Evolutionary conservation across 2,797 vertebrate species (phyloP).

Genomic region (Erithacus rubecula): DNA sequence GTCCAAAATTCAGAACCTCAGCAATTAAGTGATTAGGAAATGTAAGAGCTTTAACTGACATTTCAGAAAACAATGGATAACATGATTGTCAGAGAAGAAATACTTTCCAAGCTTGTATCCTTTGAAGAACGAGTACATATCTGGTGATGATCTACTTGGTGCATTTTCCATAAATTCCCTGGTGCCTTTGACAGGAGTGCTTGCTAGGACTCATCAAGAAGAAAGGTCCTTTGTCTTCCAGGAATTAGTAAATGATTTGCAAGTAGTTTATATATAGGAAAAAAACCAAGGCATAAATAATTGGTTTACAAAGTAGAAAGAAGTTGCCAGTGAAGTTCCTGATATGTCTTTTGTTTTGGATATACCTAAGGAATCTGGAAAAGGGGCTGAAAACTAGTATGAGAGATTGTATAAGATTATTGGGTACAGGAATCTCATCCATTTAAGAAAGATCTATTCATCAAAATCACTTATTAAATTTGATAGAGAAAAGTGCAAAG

Average conservation of each 20-base stretch:
- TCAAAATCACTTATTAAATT: neutral
- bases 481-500: neutral
- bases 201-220: neutral
- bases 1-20: neutral
- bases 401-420: neutral
- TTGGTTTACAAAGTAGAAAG: neutral
- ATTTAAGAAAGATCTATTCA: neutral
- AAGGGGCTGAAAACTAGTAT: neutral
- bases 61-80: neutral
- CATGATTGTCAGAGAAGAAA: neutral
- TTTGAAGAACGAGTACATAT: neutral
- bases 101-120: neutral
- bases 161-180: neutral
- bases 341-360: neutral
- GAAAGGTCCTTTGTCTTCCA: neutral
- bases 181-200: neutral
- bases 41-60: neutral
- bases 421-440: neutral
- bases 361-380: neutral
- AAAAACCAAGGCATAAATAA: neutral
- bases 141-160: neutral
- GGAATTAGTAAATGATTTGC: neutral
- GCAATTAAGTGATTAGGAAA: neutral
- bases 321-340: neutral
- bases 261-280: neutral